Base-by-base conservation (phyloP, 2,113 vertebrate genomes). In the Equus quagga region DNA sequence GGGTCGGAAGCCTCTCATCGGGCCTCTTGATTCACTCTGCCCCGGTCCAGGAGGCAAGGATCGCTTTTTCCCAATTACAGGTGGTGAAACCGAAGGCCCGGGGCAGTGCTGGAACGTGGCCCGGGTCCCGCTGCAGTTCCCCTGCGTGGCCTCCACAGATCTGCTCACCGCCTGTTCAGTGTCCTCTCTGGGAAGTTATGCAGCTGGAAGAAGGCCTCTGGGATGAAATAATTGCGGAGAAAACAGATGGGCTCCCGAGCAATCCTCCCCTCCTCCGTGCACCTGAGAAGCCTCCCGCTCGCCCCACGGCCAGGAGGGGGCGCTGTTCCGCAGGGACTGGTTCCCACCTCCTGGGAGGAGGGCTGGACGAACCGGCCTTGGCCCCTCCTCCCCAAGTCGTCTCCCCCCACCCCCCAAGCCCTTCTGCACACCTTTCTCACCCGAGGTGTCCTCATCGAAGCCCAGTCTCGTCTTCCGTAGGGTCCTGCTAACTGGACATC, bases 141-240 rank as follows among this genome's bases (percentile, higher is more conserved):
- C 96, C 96, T 72, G 86, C 96, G 95, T 8, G n/a, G 92, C 94
- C 93, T 95, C 88, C 62, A 11, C 36, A 76, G 90, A 88, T 67
- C 91, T 17, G 89, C 84, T 95, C 95, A 36, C 91, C 21, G 97
- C 89, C 97, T 96, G 89, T 60, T 86, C 79, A 72, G 96, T 82
- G 94, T 96, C 92, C 87, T 97, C 96, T 75, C 89, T 95, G 95
- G 92, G 97, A 97, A 96, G 87, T 93, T 89, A 73, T 80, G 75
- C 97, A 98, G 97, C 98, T 97, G 97, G 97, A 97, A 97, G 54
- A 75, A 31, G 87, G 92, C 94, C 97, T 83, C 80, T 78, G 8
- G 92, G 94, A 96, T 96, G 97, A 96, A 97, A 96, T 94, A 96
- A 97, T 67, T 65, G 70, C 94, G 64, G 80, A 92, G 95, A 95